A percentile compares a stretch with the other conserved stretches of the same genome.
These are phyloP conservation scores for Ptiloglossa arizonensis DNA, from an alignment of 1,140 invertebrate species.

Conservation along the genomic window DNA sequence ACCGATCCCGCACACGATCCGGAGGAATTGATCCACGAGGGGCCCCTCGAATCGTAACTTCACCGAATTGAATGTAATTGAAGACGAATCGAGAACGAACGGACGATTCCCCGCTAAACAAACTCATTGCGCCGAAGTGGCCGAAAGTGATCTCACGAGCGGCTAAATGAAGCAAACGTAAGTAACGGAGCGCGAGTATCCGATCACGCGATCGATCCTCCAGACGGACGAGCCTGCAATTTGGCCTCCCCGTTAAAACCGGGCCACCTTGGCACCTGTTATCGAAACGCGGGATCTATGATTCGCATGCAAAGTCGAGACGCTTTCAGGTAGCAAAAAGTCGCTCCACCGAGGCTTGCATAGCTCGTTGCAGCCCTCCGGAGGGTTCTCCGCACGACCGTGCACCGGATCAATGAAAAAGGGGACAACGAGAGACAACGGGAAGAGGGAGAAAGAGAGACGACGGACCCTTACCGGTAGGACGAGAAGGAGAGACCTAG, in stretches of 20 bases:
- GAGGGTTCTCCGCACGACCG: not conserved
- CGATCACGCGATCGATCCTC: conserved; percentile 33
- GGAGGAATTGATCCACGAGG: too few relatives aligned
- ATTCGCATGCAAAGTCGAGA: conserved; percentile 73
- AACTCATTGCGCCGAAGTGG: conserved; percentile 21
- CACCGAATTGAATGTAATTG: too few relatives aligned
- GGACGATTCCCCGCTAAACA: conserved; percentile 3
- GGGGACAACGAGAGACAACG: too few relatives aligned
- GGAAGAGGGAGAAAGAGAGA: not conserved
- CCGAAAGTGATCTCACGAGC: not conserved
- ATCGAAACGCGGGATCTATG: conserved; percentile 62
- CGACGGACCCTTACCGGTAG: too few relatives aligned
- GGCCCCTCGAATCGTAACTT: too few relatives aligned
- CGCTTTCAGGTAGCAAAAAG: conserved; percentile 4
- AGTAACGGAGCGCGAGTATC: too few relatives aligned
- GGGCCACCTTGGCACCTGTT: conserved; percentile 72
- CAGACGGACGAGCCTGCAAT: conserved; percentile 61
- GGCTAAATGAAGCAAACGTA: not conserved
- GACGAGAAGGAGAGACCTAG: not conserved
- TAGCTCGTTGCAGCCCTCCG: not conserved
- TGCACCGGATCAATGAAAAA: not conserved
- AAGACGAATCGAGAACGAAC: not conserved
- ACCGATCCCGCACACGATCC: too few relatives aligned
- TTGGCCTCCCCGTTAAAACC: conserved; percentile 59
- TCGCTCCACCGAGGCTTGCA: not conserved